Base-by-base conservation (phyloP, 2,888 invertebrate genomes). In the Pemphredon lugubris region DNA sequence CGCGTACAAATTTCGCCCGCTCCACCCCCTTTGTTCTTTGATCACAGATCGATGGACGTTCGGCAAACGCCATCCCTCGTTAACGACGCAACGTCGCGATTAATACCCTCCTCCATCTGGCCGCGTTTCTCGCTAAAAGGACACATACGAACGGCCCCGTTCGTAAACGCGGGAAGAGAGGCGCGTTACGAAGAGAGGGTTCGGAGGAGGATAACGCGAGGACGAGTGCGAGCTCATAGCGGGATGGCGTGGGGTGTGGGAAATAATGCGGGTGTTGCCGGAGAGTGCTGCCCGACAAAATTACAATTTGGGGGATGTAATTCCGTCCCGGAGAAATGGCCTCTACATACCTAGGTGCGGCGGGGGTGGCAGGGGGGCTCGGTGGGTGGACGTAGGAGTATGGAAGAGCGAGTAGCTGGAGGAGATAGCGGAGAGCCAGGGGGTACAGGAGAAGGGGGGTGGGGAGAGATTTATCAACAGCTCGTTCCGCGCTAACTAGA, bases 261-360 rank as follows among this genome's bases (percentile, higher is more conserved):
- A 85, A 85, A 86, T 87, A 86, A 87, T 83, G 84, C 83, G 83
- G 81, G 75, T 68, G 83, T 83, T 81, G 83, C 75, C 75, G 23
- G 71, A 70, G 73, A 76, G 76, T 54, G 76, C 76, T 80, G 73
- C 68, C 85, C 86, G 85, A 85, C 85, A 86, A 88, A 88, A 88
- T 88, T 88, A 88, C 88, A 88, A 88, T 88, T 88, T 87, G 85
- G 87, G 79, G 84, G 87, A 85, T 88, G 88, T 88, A 88, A 88
- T 88, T 88, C 84, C 86, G 86, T 65, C 50, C 76, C 79, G 81
- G 88, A 88, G 88, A 88, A 88, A 88, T 88, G 88, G 88, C 83
- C 84, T 83, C 75, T 85, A 86, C 88, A 88, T 88, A 88, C 87
- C 83, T 74, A 73, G 84, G 67, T 53, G 45, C 47, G 65, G 64